Evolutionary conservation across 2,888 invertebrate species (phyloP).

Genomic region (Phragmatobia fuliginosa): DNA sequence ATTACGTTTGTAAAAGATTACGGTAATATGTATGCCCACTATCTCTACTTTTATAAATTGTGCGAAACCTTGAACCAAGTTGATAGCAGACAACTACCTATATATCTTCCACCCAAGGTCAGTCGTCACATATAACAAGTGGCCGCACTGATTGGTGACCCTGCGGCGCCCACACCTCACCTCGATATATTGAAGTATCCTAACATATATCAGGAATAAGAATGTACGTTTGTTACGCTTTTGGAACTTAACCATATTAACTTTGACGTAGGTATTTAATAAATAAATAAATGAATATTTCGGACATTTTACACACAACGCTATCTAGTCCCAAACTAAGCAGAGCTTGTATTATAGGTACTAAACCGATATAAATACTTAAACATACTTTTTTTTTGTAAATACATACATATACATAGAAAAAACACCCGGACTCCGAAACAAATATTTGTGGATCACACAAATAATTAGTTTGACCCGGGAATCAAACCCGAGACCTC

Average conservation of each 20-base stretch:
- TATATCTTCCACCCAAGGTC: slow-evolving; percentile 50
- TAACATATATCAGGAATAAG: neutral
- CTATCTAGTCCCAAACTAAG: no score
- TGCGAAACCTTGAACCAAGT: slow-evolving; percentile 30
- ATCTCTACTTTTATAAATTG: slow-evolving; percentile 22
- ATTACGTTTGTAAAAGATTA: neutral
- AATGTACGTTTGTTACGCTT: neutral
- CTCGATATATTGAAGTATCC: slow-evolving; percentile 11
- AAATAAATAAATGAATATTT: no score
- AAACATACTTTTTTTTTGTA: no score
- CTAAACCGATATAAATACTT: no score
- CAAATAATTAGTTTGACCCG: no score
- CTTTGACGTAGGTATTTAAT: no score
- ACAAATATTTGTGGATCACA: no score
- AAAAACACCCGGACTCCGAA: no score
- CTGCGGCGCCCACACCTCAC: slow-evolving; percentile 15
- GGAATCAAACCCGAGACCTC: no score
- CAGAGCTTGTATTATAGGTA: no score
- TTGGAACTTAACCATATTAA: neutral
- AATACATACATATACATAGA: no score
- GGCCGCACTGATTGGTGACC: slow-evolving; percentile 44
- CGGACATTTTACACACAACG: no score
- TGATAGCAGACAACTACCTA: slow-evolving; percentile 32
- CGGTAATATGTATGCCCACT: neutral
- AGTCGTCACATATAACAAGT: slow-evolving; percentile 43